Base-by-base conservation (phyloP, 2,113 vertebrate genomes). In the Vulpes lagopus region DNA sequence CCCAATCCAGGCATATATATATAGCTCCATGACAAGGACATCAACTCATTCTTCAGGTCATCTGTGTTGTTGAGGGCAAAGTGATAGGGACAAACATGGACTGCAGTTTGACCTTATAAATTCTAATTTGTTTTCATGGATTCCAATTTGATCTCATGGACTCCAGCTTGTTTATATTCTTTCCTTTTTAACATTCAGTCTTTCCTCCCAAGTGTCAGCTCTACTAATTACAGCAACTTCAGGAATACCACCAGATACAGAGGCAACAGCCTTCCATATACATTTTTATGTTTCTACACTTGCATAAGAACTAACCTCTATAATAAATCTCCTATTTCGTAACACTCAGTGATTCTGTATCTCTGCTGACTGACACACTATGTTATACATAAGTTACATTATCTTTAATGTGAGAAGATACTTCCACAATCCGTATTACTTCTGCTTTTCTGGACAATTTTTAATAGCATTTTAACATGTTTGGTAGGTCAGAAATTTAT, bases 381-480 rank as follows among this genome's bases (percentile, higher is more conserved):
- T 43, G 19, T 53, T 85, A 51, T 4, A 59, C 12, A 64, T 82
- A 80, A 78, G 65, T 67, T 71, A 71, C 4, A 71, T 57, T 89
- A 35, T 82, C 30, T 20, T 89, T 85, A 89, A 64, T 57, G 9
- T 35, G 64, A 78, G 32, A 84, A 65, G 51, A 35, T 65, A 43
- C 32, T 92, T 19, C 2, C 51, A 94, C 30, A 92, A 53, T 69
- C 19, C 2, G 35, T 25, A 93, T 67, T 69, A 32, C 71, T 67
- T 8, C 38, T 78, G 51, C 57, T 92, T 96, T 94, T 71, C 49
- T 74, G n/a, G 7, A 35, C 23, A 96, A 59, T 96, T 96, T 38
- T 95, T 30, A 92, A 43, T 73, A 96, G 85, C 0, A 59, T 6
- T 91, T 2, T 91, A 91, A 73, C 1, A 25, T n/a, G 95, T 93